phyloP scores from a whole-genome alignment of 2,888 invertebrate species.

The Amiota communis region DNA sequence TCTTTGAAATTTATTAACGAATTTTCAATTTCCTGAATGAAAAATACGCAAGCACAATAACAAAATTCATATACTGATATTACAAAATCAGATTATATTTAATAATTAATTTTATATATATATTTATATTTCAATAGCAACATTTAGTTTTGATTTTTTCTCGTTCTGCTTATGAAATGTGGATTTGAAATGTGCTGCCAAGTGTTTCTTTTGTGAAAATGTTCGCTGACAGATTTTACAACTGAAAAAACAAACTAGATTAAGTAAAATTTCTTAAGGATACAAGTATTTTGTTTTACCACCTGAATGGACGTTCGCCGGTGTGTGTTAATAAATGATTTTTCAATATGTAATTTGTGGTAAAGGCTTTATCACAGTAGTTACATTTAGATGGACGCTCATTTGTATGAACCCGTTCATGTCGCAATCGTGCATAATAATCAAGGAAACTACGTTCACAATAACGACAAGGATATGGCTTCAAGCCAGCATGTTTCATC shows the following conservation, averaged over 20 bases:
- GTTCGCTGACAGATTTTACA: constrained; percentile 55
- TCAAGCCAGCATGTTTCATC: constrained; percentile 14
- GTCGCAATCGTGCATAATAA: constrained; percentile 38
- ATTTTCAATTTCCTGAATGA: too few relatives aligned
- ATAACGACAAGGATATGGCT: constrained; percentile 16
- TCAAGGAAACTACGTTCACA: constrained; percentile 20
- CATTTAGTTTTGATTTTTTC: neutral
- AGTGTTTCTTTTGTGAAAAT: constrained; percentile 22
- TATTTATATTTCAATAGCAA: neutral
- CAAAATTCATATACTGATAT: too few relatives aligned
- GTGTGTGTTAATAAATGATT: constrained; percentile 62
- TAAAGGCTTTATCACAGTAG: constrained; percentile 67
- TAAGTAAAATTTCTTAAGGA: neutral
- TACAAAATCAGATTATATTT: too few relatives aligned
- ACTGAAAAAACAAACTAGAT: neutral
- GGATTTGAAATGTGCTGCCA: constrained; percentile 11
- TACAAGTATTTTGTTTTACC: neutral
- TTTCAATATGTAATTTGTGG: constrained; percentile 68
- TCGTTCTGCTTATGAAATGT: constrained; percentile 17
- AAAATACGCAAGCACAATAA: too few relatives aligned
- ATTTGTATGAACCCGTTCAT: constrained; percentile 67
- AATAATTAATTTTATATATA: too few relatives aligned
- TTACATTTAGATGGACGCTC: constrained; percentile 67
- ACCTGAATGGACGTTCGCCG: constrained; percentile 58
- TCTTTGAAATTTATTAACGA: too few relatives aligned